Base-by-base conservation (phyloP, 2,797 vertebrate genomes). In the Chaunax sp. region DNA sequence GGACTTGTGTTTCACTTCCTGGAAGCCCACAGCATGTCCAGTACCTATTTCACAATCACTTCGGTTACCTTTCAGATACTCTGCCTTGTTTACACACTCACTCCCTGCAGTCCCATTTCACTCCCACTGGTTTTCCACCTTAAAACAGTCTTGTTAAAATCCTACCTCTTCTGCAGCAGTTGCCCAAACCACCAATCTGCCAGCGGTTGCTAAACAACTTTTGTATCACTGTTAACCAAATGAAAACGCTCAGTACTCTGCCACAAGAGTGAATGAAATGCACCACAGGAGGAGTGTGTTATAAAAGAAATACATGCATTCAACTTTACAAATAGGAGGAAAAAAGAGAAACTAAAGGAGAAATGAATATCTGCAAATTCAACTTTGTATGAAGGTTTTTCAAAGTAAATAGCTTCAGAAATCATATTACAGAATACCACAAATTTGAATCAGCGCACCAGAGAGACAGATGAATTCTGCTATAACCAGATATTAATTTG, bases 1-100 rank as follows among this genome's bases (percentile, higher is more conserved):
- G 0, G 19, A 67, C 77, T 83, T 53, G 14, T 26, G 33, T 87
- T 83, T 80, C 87, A 64, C 50, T 79, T 83, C 76, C 52, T 62
- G 52, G 65, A 83, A 80, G 47, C 22, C 37, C 30, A 33, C 22
- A 38, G 49, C 52, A 46, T 45, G 35, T 18, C 46, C 43, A 1
- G 12, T 28, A 37, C 33, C 19, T 8, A 35, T 83, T 85, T 78
- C 79, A 19, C 64, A 85, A 75, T 70, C 50, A 13, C 77, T 82
- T 2, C 0, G 20, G 69, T 81, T 69, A 69, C 75, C 30, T 20
- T 41, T 76, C 71, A 69, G 44, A 2, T 55, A 72, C 28, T 55
- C 19, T 14, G 38, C 20, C 38, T 12, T 15, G 16, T 58, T 68
- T 19, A n/a, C 41, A 30, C 28, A 4, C 28, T 4, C 4, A 30